These are phyloP conservation scores for Baryphthengus martii DNA, from an alignment of 2,113 vertebrate genomes.

Conservation along the genomic window DNA sequence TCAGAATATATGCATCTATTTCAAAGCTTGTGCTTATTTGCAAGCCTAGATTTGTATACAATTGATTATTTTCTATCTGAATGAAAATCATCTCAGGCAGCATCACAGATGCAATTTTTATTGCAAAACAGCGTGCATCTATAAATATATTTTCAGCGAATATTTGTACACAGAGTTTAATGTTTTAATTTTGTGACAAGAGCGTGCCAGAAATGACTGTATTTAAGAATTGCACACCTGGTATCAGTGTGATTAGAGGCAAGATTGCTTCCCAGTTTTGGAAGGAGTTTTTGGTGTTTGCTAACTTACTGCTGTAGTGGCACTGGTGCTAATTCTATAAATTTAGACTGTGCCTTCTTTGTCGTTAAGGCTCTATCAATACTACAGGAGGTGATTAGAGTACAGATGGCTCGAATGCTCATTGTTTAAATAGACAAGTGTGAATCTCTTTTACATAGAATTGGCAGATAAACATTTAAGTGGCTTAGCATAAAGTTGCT, in stretches of 20 bases:
- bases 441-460: fast-evolving
- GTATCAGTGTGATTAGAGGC: neutral
- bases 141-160: neutral
- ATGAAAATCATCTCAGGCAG: neutral
- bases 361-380: neutral
- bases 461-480: neutral
- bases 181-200: neutral
- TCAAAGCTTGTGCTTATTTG: neutral
- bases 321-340: neutral
- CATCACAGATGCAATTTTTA: neutral
- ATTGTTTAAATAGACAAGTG: neutral
- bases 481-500: neutral
- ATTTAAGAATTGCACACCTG: neutral
- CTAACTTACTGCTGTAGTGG: neutral
- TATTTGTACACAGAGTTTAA: conserved; percentile 17
- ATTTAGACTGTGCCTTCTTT: neutral
- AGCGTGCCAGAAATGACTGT: neutral
- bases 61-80: neutral
- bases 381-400: neutral
- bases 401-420: neutral
- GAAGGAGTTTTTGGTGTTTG: neutral
- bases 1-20: neutral
- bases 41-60: neutral
- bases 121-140: neutral
- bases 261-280: neutral